Evolutionary conservation across 2,113 vertebrate genomes (phyloP), one percentile per base, ranked within the genome.

Genomic region (Sinocyclocheilus rhinocerous): DNA sequence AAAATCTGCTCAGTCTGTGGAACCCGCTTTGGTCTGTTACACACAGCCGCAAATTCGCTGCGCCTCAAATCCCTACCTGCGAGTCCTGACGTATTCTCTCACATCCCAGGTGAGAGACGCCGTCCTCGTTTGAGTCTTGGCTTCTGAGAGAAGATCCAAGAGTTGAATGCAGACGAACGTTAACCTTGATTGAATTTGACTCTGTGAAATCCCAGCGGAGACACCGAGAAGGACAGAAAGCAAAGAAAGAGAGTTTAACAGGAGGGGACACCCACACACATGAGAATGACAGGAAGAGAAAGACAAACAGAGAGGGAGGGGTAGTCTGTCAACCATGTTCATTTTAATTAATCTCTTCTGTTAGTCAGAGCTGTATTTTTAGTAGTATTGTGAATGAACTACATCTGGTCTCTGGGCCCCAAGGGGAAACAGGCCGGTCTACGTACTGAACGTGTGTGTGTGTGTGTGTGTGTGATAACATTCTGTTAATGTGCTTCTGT

Each of bases 341-440:
- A 88, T 89, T 89, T 89, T 93, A 92, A 94, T 92, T 88, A 90
- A 90, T 91, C 90, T 93, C 84, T 88, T 90, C 90, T 93, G 91
- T 93, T 94, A 92, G 91, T 92, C 92, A 90, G 82, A 61, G 90
- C 86, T 89, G 90, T 94, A 93, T 96, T 95, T 96, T 95, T 94
- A 93, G 94, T 92, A 45, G 73, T 89, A 92, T 92, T 92, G 92
- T 94, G 93, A 93, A 93, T 90, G 89, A 0, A 84, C 13, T 92
- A 91, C 90, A 94, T 95, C 93, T 91, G 90, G 92, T 94, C 92
- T 91, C 92, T 88, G 87, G 86, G 95, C 95, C 94, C 92, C 42
- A 90, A 95, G 94, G 94, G 94, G 83, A 85, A 89, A 88, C 89
- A 91, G 93, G 91, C 80, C 87, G 90, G 83, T 83, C 24, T 69